phyloP scores from a whole-genome alignment of 2,888 invertebrate species.

The Zaprionus obscuricornis region DNA sequence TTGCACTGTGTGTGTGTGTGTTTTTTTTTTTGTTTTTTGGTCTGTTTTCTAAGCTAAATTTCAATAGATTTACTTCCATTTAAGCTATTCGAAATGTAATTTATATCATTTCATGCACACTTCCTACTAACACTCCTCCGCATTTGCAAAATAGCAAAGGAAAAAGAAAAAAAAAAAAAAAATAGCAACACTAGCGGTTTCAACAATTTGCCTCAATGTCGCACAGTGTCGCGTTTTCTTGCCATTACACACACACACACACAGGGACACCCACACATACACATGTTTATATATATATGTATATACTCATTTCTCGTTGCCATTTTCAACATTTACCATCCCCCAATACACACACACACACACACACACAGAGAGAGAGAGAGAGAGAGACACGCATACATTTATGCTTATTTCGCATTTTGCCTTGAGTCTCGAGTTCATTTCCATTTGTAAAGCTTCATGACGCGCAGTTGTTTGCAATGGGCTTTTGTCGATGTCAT shows the following conservation, averaged over 20 bases:
- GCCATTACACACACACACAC: not conserved
- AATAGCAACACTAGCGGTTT: constrained; percentile 65
- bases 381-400: too few relatives aligned
- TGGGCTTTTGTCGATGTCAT: constrained; percentile 37
- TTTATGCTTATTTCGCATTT: too few relatives aligned
- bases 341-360: too few relatives aligned
- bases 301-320: too few relatives aligned
- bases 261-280: too few relatives aligned
- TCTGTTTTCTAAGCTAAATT: constrained; percentile 11
- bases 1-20: not conserved
- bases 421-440: constrained; percentile 16
- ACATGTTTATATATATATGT: too few relatives aligned
- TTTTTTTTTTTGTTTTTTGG: not conserved
- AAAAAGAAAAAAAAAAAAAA: too few relatives aligned
- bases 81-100: constrained; percentile 58
- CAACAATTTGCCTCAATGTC: constrained; percentile 60
- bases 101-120: constrained; percentile 64
- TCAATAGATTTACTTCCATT: constrained; percentile 42
- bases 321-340: not conserved
- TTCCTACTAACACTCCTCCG: too few relatives aligned
- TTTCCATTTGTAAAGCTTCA: constrained; percentile 25
- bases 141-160: too few relatives aligned
- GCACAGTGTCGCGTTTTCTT: constrained; percentile 16
- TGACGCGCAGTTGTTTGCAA: constrained; percentile 50
- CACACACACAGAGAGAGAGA: not conserved